Percentiles rank a stretch among this genome's conserved stretches.
phyloP scores from a whole-genome alignment of 2,888 invertebrate genomes.

The Melikaiella ostensackeni region DNA sequence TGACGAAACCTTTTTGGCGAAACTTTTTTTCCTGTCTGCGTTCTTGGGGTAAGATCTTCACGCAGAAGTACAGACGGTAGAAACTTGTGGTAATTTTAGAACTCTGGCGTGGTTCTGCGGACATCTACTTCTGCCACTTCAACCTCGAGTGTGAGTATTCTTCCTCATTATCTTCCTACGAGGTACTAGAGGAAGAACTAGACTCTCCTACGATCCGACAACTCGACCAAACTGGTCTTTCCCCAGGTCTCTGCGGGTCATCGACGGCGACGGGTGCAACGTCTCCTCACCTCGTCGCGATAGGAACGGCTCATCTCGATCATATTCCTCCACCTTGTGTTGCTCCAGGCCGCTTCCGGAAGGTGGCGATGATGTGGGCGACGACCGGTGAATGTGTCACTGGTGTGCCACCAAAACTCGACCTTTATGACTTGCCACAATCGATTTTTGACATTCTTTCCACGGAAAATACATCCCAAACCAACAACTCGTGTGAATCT shows the following conservation, averaged over 20 bases:
- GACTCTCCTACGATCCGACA: background rate
- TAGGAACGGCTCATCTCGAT: conserved; percentile 28
- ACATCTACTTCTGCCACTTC: background rate
- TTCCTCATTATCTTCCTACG: background rate
- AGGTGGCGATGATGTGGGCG: conserved; percentile 28
- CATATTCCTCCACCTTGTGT: background rate
- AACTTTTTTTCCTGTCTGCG: background rate
- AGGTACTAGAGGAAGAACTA: background rate
- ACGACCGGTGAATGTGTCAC: conserved; percentile 26
- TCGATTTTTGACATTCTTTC: conserved; percentile 69
- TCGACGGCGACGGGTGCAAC: conserved; percentile 41
- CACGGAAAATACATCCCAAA: conserved; percentile 58
- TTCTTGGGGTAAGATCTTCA: background rate
- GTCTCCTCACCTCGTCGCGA: conserved; percentile 51
- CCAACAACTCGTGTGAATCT: background rate
- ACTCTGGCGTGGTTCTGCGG: background rate
- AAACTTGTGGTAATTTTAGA: background rate
- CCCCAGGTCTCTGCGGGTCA: conserved; percentile 21
- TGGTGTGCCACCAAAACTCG: conserved; percentile 43
- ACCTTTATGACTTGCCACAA: conserved; percentile 61
- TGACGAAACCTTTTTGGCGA: background rate
- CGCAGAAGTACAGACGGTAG: background rate
- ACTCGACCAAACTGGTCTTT: background rate
- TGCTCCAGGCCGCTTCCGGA: conserved; percentile 11
- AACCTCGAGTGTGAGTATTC: background rate